Conservation (phyloP, 2,888 invertebrate species). For the Phrixothrix hirtus region DNA sequence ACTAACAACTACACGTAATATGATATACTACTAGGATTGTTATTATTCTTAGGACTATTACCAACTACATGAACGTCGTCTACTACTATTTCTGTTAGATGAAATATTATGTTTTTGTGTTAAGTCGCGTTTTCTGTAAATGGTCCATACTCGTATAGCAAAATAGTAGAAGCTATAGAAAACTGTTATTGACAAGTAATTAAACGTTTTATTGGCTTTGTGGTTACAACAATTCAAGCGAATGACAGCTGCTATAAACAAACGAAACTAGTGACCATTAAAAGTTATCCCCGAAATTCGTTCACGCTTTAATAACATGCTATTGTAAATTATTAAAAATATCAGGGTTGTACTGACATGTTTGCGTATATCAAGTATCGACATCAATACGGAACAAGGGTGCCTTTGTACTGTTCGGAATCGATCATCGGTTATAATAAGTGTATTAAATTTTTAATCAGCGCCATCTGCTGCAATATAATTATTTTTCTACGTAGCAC, state of each 20-base stretch:
- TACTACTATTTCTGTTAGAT: too few relatives aligned
- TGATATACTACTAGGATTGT: constrained; percentile 19
- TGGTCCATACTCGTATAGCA: constrained; percentile 18
- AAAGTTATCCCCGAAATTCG: constrained; percentile 17
- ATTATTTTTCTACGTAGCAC: too few relatives aligned
- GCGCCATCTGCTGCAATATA: too few relatives aligned
- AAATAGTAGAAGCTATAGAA: constrained; percentile 46
- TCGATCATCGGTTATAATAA: too few relatives aligned
- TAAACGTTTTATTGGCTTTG: constrained; percentile 48
- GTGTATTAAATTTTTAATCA: too few relatives aligned
- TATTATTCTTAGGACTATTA: constrained; percentile 16
- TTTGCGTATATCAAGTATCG: too few relatives aligned
- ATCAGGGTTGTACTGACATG: too few relatives aligned
- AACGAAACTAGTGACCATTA: constrained; percentile 43
- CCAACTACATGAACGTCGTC: constrained; percentile 28
- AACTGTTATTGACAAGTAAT: constrained; percentile 51
- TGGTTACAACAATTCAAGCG: constrained; percentile 37
- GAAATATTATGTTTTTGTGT: too few relatives aligned
- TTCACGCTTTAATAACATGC: constrained; percentile 9
- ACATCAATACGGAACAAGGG: too few relatives aligned
- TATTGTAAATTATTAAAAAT: neutral
- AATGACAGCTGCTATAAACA: constrained; percentile 43
- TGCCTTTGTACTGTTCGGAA: too few relatives aligned
- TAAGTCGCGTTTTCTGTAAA: too few relatives aligned
- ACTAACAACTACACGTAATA: constrained; percentile 38